These are phyloP conservation scores for Thunnus maccoyii DNA, from an alignment of 2,113 vertebrate species.

Conservation along the genomic window DNA sequence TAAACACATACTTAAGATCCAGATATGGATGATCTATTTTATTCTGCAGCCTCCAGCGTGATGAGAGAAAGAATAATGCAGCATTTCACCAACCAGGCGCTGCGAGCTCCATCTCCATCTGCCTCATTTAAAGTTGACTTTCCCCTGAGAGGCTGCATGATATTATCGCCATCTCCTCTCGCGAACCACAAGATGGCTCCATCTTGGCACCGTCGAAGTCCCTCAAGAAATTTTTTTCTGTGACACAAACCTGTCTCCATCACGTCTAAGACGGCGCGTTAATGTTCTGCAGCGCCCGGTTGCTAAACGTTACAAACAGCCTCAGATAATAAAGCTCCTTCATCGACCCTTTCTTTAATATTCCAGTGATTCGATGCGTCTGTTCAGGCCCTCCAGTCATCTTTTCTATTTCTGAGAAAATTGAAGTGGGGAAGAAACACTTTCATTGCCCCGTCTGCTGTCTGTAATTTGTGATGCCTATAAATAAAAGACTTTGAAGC, in stretches of 20 bases:
- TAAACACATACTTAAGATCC: constrained; percentile 23
- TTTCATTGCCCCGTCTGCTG: constrained; percentile 35
- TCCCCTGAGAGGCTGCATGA: constrained; percentile 2
- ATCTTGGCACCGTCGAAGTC: constrained; percentile 27
- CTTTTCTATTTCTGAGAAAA: constrained; percentile 54
- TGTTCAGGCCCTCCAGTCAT: constrained; percentile 33
- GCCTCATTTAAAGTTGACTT: constrained; percentile 40
- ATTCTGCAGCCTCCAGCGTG: constrained; percentile 35
- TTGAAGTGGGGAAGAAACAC: constrained; percentile 27
- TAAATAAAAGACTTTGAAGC: constrained; percentile 69
- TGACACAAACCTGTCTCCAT: constrained; percentile 27
- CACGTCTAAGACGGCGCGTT: background rate
- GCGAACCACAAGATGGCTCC: constrained; percentile 69
- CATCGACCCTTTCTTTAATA: constrained; percentile 39
- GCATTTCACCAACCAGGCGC: constrained; percentile 27
- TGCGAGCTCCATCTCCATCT: constrained; percentile 28
- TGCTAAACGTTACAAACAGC: constrained; percentile 9
- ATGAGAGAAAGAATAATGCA: constrained; percentile 40
- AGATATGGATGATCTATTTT: constrained; percentile 31
- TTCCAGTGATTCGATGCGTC: constrained; percentile 5
- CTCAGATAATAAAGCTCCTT: constrained; percentile 26
- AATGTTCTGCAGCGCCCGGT: background rate
- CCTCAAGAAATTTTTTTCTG: background rate
- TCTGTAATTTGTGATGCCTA: constrained; percentile 53
- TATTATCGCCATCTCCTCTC: constrained; percentile 3